Conservation (phyloP, 2,888 invertebrate species). For the Macrophya annulata region DNA sequence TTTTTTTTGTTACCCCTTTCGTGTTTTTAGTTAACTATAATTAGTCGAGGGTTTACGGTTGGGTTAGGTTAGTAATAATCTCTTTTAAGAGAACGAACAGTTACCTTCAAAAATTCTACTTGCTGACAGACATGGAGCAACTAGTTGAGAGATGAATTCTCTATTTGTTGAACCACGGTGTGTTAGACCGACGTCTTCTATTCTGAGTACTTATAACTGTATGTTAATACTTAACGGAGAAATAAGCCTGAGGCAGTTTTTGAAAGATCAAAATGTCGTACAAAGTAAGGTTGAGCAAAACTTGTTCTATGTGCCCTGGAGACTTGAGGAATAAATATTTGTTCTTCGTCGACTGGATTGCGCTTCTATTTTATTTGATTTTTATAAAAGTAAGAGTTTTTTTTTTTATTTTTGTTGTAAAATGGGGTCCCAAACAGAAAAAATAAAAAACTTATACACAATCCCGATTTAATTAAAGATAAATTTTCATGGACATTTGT, state of each 20-base stretch:
- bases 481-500: slow-evolving; percentile 42
- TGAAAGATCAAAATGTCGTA: background rate
- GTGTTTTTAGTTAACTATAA: background rate
- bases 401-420: background rate
- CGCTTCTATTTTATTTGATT: background rate
- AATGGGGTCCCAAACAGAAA: background rate
- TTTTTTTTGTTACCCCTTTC: too few species aligned
- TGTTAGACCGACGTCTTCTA: slow-evolving; percentile 10
- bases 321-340: slow-evolving; percentile 12
- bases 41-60: slow-evolving; percentile 19
- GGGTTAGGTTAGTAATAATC: slow-evolving; percentile 24
- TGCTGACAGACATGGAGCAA: slow-evolving; percentile 26
- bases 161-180: background rate
- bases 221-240: background rate
- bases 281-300: background rate
- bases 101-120: slow-evolving; percentile 13
- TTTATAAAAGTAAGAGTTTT: background rate
- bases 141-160: slow-evolving; percentile 39
- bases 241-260: slow-evolving; percentile 9
- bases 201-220: slow-evolving; percentile 27
- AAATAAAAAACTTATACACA: background rate
- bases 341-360: background rate
- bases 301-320: background rate
- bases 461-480: background rate
- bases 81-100: background rate